Conservation (phyloP, 1,140 invertebrate genomes). For the Daktulosphaira vitifoliae region DNA sequence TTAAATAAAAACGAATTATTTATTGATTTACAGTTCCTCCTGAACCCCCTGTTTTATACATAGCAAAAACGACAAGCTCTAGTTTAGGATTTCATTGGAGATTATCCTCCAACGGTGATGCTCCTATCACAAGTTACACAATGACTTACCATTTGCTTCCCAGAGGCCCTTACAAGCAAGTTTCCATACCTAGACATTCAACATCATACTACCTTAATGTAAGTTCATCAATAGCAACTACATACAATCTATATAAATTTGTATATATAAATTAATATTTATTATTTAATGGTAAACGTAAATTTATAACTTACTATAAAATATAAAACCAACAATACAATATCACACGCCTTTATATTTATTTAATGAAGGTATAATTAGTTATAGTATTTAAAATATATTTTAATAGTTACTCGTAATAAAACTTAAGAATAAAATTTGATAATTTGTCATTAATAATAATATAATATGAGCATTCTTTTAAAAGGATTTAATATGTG, state of each 20-base stretch:
- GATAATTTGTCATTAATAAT: too few species aligned
- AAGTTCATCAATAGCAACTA: conserved; percentile 1
- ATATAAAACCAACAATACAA: too few species aligned
- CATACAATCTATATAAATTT: conserved; percentile 17
- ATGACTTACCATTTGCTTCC: conserved; percentile 57
- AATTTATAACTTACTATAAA: too few species aligned
- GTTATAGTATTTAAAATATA: too few species aligned
- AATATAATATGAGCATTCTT: too few species aligned
- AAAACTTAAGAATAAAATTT: too few species aligned
- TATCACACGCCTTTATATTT: too few species aligned
- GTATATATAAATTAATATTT: too few species aligned
- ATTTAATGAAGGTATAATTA: too few species aligned
- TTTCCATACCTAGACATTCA: conserved; percentile 54
- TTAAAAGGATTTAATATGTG: conserved; percentile 54
- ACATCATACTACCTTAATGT: conserved; percentile 60
- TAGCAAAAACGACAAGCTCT: conserved; percentile 60
- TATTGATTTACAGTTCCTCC: conserved; percentile 51
- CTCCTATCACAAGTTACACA: conserved; percentile 56
- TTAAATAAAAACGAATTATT: neutral
- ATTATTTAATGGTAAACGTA: too few species aligned
- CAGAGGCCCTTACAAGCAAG: conserved; percentile 51
- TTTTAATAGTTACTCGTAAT: too few species aligned
- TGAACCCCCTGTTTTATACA: conserved; percentile 57
- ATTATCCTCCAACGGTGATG: conserved; percentile 57
- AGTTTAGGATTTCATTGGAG: conserved; percentile 65